Evolutionary conservation across 2,113 vertebrate species (phyloP).

Genomic region (Mesocricetus auratus): DNA sequence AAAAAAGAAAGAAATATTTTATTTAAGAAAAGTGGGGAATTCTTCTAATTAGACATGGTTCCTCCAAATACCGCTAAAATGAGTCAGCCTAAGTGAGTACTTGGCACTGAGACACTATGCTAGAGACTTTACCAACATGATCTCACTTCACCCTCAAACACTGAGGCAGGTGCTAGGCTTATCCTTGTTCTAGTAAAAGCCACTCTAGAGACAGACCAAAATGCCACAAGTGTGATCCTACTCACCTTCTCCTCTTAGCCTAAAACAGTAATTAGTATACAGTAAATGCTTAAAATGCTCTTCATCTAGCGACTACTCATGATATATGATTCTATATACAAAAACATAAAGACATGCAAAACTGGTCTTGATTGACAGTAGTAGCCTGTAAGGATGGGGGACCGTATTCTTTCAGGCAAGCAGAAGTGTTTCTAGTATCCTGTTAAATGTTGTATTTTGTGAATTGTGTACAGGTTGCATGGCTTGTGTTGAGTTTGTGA

Average conservation of each 20-base stretch:
- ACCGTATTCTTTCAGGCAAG: not conserved
- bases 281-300: not conserved
- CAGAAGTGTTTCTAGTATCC: not conserved
- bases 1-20: no score
- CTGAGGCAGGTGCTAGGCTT: not conserved
- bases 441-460: not conserved
- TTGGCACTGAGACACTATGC: not conserved
- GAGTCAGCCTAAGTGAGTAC: not conserved
- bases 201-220: slow-evolving; percentile 11
- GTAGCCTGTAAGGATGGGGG: not conserved
- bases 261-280: not conserved
- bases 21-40: not conserved
- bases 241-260: not conserved
- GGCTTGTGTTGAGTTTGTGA: not conserved
- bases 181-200: not conserved
- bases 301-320: not conserved
- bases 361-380: not conserved
- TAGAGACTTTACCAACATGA: not conserved
- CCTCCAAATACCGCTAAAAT: not conserved
- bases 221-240: not conserved
- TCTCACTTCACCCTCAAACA: not conserved
- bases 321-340: not conserved
- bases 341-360: slow-evolving; percentile 28
- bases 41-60: not conserved
- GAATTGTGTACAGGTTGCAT: not conserved